Evolutionary conservation across 2,797 vertebrate species (phyloP).

Genomic region (Silurus aristotelis): DNA sequence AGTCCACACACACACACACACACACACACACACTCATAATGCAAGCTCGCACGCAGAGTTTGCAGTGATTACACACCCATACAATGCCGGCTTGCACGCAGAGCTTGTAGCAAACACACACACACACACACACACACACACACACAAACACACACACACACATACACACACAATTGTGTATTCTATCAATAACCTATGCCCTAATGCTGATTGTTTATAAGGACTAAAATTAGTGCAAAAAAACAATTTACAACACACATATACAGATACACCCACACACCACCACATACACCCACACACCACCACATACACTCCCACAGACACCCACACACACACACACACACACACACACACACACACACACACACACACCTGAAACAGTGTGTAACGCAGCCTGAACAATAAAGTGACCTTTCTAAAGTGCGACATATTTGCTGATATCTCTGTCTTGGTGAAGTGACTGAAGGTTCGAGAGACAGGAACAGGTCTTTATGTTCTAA

Average conservation of each 20-base stretch:
- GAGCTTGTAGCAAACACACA: constrained; percentile 56
- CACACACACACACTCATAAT: neutral
- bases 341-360: neutral
- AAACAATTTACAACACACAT: neutral
- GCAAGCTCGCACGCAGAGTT: neutral
- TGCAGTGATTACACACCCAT: neutral
- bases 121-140: neutral
- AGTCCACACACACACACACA: constrained; percentile 67
- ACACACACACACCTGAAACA: neutral
- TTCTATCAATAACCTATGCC: neutral
- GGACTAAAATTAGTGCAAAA: constrained; percentile 5
- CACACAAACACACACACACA: neutral
- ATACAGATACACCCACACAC: neutral
- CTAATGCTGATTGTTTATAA: neutral
- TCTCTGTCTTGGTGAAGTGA: neutral
- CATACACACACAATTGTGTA: neutral
- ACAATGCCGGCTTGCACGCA: neutral
- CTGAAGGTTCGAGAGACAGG: neutral
- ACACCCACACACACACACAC: neutral
- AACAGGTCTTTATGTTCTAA: constrained; percentile 5
- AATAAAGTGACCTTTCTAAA: neutral
- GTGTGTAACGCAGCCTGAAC: neutral
- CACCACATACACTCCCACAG: neutral
- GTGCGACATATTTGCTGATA: neutral
- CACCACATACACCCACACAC: neutral